A percentile compares a stretch with the other conserved stretches of the same genome.
Conservation (phyloP, 2,888 invertebrate genomes). For the Folsomia manolachei region DNA sequence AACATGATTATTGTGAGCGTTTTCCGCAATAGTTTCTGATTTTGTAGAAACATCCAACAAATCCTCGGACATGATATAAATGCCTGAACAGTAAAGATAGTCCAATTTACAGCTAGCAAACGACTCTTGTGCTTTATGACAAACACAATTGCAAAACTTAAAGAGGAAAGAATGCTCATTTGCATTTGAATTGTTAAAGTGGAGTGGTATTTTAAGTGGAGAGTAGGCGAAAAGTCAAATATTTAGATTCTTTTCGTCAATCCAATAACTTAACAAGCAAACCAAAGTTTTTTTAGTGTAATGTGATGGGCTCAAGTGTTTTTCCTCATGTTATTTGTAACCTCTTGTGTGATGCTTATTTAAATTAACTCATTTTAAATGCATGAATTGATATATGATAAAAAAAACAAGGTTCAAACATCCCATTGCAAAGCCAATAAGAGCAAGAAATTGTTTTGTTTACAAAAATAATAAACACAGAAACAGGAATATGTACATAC, state of each 20-base stretch:
- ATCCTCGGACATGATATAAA: too few species aligned
- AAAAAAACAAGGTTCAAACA: background rate
- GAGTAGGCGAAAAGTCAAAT: constrained; percentile 34
- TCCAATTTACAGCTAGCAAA: background rate
- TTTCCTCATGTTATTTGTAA: background rate
- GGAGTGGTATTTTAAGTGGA: constrained; percentile 6
- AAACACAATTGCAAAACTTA: background rate
- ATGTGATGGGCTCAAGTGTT: background rate
- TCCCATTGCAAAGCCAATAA: background rate
- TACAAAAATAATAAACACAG: background rate
- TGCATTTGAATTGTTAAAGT: constrained; percentile 15
- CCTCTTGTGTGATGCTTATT: background rate
- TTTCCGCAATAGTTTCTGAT: too few species aligned
- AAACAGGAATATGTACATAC: background rate
- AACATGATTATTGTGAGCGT: too few species aligned
- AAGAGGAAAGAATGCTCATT: constrained; percentile 12
- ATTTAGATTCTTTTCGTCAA: constrained; percentile 29
- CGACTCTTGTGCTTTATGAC: background rate
- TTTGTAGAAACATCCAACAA: too few species aligned
- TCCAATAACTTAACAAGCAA: constrained; percentile 19
- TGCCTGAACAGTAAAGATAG: too few species aligned
- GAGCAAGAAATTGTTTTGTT: background rate
- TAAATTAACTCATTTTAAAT: too few species aligned
- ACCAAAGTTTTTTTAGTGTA: background rate
- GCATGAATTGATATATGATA: background rate